Evolutionary conservation across 2,888 invertebrate species (phyloP).

Genomic region (Piscicola geometra): DNA sequence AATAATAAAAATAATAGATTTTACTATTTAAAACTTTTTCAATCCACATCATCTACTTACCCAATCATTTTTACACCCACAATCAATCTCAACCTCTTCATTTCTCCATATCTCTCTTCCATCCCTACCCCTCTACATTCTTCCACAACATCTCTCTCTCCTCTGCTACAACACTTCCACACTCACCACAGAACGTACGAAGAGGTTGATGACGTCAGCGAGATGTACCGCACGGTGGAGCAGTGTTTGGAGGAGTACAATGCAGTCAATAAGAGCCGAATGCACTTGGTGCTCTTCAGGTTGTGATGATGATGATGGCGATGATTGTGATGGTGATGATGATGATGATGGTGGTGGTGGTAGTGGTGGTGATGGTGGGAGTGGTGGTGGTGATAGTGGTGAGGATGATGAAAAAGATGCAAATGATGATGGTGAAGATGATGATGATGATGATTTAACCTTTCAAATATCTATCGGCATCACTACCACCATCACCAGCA

Average conservation of each 20-base stretch:
- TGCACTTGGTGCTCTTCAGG: constrained; percentile 75
- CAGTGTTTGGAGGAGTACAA: constrained; percentile 73
- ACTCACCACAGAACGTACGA: constrained; percentile 63
- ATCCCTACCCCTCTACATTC: too few species aligned
- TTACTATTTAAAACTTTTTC: too few species aligned
- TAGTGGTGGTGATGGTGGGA: neutral
- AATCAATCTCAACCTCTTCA: too few species aligned
- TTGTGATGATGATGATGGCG: constrained; percentile 43
- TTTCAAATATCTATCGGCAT: neutral
- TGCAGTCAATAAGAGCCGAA: constrained; percentile 70
- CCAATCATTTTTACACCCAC: too few species aligned
- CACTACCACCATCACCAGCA: too few species aligned
- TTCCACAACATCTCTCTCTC: too few species aligned
- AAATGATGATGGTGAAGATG: constrained; percentile 14
- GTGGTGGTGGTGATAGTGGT: constrained; percentile 3
- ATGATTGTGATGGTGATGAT: neutral
- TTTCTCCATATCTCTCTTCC: too few species aligned
- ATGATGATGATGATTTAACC: neutral
- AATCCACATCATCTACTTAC: too few species aligned
- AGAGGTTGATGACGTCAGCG: constrained; percentile 70
- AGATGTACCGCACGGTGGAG: constrained; percentile 65
- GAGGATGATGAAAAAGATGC: constrained; percentile 9
- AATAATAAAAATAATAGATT: too few species aligned
- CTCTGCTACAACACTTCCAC: too few species aligned
- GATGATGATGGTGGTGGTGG: neutral